Evolutionary conservation across 2,113 vertebrate genomes (phyloP), one percentile per base, ranked within the genome.

Genomic region (Charina bottae): DNA sequence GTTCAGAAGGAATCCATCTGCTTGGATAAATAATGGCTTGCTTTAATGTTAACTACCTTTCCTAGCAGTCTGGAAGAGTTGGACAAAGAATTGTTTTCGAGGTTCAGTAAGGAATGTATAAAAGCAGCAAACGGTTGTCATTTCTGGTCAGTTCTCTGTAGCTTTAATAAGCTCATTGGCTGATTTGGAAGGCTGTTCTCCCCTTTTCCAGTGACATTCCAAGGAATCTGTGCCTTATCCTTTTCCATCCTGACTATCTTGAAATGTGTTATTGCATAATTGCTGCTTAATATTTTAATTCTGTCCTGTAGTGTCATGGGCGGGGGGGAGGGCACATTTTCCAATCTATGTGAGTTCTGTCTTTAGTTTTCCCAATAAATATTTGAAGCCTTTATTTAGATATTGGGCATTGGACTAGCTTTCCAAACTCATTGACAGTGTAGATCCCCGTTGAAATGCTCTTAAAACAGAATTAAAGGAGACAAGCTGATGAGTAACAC

Each of bases 21-120:
- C 90, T 91, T 93, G 37, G 78, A 64, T 90, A 88, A 93, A 78
- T 54, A 2, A 1, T 84, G 64, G 21, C 88, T 87, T 93, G 54
- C 59, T 93, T 92, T 24, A 93, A 84, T 85, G 64, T 49, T 60
- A 10, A n/a, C 7, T 4, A n/a, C 15, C 60, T 60, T 42, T 59
- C 13, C 59, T n/a, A 90, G 78, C 42, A 42, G 56, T 15, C 24
- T 2, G 42, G 42, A n/a, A 78, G 24, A 21, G 28, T 60, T 90
- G 37, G 89, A 46, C 17, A 12, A 33, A 49, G 88, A n/a, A n/a
- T 55, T 46, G 10, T 62, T 62, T 72, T 53, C 46, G 24, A n/a
- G 26, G 15, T 89, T 42, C n/a, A 33, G 54, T 78, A 55, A 90
- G 21, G n/a, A 90, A 55, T 28, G 1, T 15, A 78, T 37, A 7